Base-by-base conservation (phyloP, 2,113 vertebrate genomes). In the Colistium nudipinnis region DNA sequence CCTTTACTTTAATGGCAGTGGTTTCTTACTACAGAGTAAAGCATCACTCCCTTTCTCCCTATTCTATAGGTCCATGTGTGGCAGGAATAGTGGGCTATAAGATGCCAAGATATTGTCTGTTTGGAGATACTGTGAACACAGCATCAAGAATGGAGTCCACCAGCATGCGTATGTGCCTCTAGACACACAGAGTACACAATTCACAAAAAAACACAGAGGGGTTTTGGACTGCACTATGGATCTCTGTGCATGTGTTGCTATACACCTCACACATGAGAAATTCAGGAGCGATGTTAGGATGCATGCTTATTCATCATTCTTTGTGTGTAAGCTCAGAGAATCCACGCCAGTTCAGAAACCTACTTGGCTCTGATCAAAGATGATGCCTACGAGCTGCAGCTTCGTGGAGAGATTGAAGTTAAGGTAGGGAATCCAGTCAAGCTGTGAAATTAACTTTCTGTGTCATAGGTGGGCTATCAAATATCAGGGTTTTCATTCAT, bases 391-490 rank as follows among this genome's bases (percentile, higher is more conserved):
- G 94, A 96, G 63, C 93, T 96, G 30, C 93, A 97, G 67, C 90
- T 87, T 2, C 90, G 95, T 3, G 95, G 96, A 44, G 96, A 98
- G 81, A 96, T 95, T 16, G 94, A 98, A 33, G 91, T 97, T 9
- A 98, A 97, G 95, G 96, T 96, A 83, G 91, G 55, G 30, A 1
- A 41, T 65, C 10, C 7, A 33, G 31, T 9, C n/a, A 17, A 4
- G n/a, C 43, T 19, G n/a, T 44, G 43, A 20, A 9, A 16, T 20
- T 20, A 1, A 44, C 7, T 9, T 19, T 44, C n/a, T 19, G n/a
- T 44, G 43, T n/a, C n/a, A 17, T 41, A 41, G 4, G n/a, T n/a
- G n/a, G n/a, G n/a, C n/a, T n/a, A n/a, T n/a, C n/a, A n/a, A n/a
- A n/a, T n/a, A n/a, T n/a, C n/a, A n/a, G n/a, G n/a, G n/a, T n/a